Evolutionary conservation across 2,113 vertebrate genomes (phyloP).

Genomic region (Myrmophylax atrothorax): DNA sequence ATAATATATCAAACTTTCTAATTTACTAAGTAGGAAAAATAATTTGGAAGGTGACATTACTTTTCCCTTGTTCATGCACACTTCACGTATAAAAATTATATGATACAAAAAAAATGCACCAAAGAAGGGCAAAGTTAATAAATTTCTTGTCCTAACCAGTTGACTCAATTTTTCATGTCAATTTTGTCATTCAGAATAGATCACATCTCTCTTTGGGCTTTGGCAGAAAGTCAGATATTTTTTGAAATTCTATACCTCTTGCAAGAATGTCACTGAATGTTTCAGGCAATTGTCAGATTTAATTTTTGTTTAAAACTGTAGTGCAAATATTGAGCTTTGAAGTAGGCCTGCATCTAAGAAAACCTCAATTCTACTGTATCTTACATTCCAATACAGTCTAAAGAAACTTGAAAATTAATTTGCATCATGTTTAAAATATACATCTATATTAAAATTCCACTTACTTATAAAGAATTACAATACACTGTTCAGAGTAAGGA

Average conservation of each 20-base stretch:
- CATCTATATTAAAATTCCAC: background rate
- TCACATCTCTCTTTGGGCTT: background rate
- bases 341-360: background rate
- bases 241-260: background rate
- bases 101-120: background rate
- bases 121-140: background rate
- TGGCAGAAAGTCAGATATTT: background rate
- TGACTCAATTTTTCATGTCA: background rate
- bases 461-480: background rate
- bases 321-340: background rate
- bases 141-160: background rate
- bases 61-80: background rate
- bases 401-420: background rate
- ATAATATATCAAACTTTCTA: background rate
- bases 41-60: background rate
- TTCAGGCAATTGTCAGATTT: background rate
- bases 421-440: background rate
- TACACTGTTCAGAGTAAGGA: background rate
- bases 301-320: background rate
- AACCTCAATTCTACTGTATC: background rate
- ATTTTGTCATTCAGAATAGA: background rate
- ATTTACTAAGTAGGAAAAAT: background rate
- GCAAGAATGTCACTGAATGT: background rate
- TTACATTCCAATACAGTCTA: background rate
- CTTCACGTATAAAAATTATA: background rate